A percentile compares a stretch with the other conserved stretches of the same genome.
These are phyloP conservation scores for Parasteatoda lunata DNA, from an alignment of 2,888 invertebrate genomes.

Conservation along the genomic window DNA sequence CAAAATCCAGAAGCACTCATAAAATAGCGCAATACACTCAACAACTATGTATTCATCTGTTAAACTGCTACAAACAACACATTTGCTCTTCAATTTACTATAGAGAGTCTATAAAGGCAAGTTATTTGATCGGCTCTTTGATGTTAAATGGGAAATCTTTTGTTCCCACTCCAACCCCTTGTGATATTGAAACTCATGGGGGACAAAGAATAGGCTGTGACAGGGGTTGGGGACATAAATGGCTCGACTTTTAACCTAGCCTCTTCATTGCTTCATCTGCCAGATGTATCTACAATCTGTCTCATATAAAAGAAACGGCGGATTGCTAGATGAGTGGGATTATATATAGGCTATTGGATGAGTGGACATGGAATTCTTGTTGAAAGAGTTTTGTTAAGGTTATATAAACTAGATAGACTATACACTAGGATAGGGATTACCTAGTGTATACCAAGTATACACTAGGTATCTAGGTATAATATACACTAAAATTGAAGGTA, in stretches of 20 bases:
- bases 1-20: too few species aligned
- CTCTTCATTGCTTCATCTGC: slow-evolving; percentile 39
- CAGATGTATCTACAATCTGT: slow-evolving; percentile 35
- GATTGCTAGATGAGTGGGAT: slow-evolving; percentile 21
- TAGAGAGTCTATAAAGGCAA: neutral
- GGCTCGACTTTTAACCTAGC: slow-evolving; percentile 59
- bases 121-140: slow-evolving; percentile 41
- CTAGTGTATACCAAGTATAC: too few species aligned
- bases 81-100: slow-evolving; percentile 27
- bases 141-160: slow-evolving; percentile 42
- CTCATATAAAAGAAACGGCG: slow-evolving; percentile 30
- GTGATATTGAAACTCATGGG: slow-evolving; percentile 46
- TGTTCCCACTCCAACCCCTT: slow-evolving; percentile 49
- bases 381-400: too few species aligned
- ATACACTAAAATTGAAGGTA: too few species aligned
- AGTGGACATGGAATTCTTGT: too few species aligned
- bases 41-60: neutral
- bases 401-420: too few species aligned
- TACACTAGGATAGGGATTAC: too few species aligned
- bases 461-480: too few species aligned
- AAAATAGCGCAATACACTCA: too few species aligned
- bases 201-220: slow-evolving; percentile 44
- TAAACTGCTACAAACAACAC: neutral
- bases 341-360: neutral
- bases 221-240: slow-evolving; percentile 38